Conservation (phyloP, 2,113 vertebrate species). For the Brevimyrus niger region DNA sequence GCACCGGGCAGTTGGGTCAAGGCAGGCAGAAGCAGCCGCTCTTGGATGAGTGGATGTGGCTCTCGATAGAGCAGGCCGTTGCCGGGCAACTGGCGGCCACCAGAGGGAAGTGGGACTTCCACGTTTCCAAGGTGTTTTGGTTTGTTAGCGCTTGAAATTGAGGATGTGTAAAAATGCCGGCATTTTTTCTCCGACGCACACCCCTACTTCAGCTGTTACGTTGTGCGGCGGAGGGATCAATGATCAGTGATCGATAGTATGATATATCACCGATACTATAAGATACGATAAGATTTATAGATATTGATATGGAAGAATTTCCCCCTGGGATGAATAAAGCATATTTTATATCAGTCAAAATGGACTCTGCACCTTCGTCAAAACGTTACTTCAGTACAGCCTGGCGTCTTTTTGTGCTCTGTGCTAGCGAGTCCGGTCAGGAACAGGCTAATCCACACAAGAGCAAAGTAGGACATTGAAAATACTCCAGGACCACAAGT, state of each 20-base stretch:
- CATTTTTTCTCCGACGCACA: neutral
- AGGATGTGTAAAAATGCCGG: neutral
- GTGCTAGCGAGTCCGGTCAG: neutral
- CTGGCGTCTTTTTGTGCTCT: neutral
- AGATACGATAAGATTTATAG: neutral
- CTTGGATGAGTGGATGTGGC: conserved; percentile 15
- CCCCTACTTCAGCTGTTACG: neutral
- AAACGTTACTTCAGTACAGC: neutral
- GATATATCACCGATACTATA: neutral
- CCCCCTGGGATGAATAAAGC: neutral
- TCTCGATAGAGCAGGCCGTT: conserved; percentile 18
- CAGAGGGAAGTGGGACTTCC: neutral
- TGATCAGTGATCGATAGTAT: neutral
- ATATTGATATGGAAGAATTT: neutral
- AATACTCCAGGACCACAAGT: neutral
- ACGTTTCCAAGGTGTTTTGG: neutral
- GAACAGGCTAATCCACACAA: neutral
- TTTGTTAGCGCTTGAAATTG: neutral
- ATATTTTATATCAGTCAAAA: neutral
- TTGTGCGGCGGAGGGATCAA: neutral
- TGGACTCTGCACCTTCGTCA: neutral
- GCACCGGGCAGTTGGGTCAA: neutral
- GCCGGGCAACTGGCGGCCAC: conserved; percentile 9
- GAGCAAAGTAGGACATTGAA: neutral
- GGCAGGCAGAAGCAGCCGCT: conserved; percentile 14